Evolutionary conservation across 2,113 vertebrate species (phyloP).

Genomic region (Panthera leo): DNA sequence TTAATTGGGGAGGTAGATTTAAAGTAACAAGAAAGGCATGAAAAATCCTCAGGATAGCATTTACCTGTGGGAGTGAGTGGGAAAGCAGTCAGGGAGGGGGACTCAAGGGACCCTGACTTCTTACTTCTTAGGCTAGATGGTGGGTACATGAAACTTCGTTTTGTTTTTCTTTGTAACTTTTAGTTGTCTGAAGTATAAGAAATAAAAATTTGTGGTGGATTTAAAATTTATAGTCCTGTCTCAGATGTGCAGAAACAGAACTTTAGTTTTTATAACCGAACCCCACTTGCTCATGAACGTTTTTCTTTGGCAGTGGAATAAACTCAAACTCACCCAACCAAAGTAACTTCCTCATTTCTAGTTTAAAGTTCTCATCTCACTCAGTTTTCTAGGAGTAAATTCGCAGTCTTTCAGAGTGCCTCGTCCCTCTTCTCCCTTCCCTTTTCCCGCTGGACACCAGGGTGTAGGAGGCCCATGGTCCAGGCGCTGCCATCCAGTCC

Average conservation of each 20-base stretch:
- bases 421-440: neutral
- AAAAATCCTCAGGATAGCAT: neutral
- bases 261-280: neutral
- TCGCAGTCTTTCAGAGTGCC: neutral
- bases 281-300: neutral
- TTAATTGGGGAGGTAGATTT: neutral
- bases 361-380: neutral
- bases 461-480: neutral
- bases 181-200: neutral
- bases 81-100: neutral
- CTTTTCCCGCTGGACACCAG: neutral
- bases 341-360: neutral
- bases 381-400: neutral
- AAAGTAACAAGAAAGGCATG: neutral
- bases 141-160: neutral
- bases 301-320: neutral
- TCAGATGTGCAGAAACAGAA: neutral
- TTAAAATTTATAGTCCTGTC: neutral
- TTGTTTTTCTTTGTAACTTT: constrained; percentile 30
- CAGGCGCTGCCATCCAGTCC: neutral
- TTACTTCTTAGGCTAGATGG: neutral
- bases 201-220: neutral
- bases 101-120: neutral
- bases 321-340: neutral
- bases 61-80: neutral